phyloP scores from a whole-genome alignment of 2,113 vertebrate species.

The Cavia porcellus region DNA sequence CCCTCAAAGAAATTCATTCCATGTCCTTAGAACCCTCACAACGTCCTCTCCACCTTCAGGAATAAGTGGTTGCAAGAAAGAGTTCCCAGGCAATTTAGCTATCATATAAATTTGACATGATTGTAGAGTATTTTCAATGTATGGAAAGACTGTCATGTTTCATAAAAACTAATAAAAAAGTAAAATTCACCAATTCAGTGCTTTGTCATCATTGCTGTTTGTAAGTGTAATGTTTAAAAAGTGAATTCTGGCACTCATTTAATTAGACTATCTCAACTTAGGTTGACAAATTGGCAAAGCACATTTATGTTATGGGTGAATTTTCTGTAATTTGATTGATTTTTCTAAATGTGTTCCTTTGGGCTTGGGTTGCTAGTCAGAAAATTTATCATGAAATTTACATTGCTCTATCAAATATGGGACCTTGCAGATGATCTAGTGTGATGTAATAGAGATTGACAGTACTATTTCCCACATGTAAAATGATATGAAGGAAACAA shows the following conservation, averaged over 20 bases:
- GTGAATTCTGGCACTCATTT: constrained; percentile 59
- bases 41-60: not conserved
- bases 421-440: constrained; percentile 33
- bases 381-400: constrained; percentile 54
- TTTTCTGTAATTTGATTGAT: constrained; percentile 68
- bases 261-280: not conserved
- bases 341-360: constrained; percentile 39
- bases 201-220: constrained; percentile 14
- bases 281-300: constrained; percentile 60
- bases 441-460: constrained; percentile 51
- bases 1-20: not conserved
- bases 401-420: constrained; percentile 8
- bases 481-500: not conserved
- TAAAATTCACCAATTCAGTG: not conserved
- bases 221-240: constrained; percentile 34
- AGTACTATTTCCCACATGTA: not conserved
- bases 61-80: not conserved
- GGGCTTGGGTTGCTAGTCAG: constrained; percentile 33
- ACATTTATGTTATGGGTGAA: constrained; percentile 44
- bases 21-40: not conserved
- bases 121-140: not conserved
- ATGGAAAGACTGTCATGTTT: not conserved
- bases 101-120: not conserved
- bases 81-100: not conserved
- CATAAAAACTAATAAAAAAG: constrained; percentile 48